Base-by-base conservation (phyloP, 2,888 invertebrate species). In the Pyralis farinalis region DNA sequence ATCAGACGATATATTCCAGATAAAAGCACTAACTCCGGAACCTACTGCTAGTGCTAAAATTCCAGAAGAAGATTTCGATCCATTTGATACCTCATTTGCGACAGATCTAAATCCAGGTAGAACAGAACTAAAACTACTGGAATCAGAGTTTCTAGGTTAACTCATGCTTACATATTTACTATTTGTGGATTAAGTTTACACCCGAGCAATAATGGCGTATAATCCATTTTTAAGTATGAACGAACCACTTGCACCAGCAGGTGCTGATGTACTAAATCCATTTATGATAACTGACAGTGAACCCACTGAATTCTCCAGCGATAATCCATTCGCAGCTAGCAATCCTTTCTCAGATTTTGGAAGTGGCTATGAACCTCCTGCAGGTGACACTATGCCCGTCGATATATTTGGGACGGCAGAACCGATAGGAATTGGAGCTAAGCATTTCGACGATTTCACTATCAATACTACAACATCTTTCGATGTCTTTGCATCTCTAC, bases 81-180 rank as follows among this genome's bases (percentile, higher is more conserved):
- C 96, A 0, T 96, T 96, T 62, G 96, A 96, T 65, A 96, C 96
- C 0, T 95, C 95, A 3, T 94, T 95, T 57, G 95, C 94, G 0
- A 89, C 90, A 35, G 91, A 93, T 62, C 88, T 96, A 31, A 92
- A 92, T 48, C 95, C 95, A 0, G 95, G 96, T 1, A 92, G 91
- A 70, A 92, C 94, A 0, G 96, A 96, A 75, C 72, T 96, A 0
- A 95, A 94, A 64, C 71, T 95, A 11, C 77, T 96, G 0, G 96
- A 96, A 71, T 94, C 93, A 36, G 95, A 96, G 72, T 87, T 96
- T 58, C 54, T 88, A 43, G 47, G 58, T 27, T 53, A 72, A 74
- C 34, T 71, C 45, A 53, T 7, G 22, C 29, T 27, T 39, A 20
- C 16, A 34, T 30, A 7, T 16, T 22, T 6, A 12, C 9, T 20